These are phyloP conservation scores for Drosophila seclusa DNA, from an alignment of 2,888 invertebrate species.

Conservation along the genomic window DNA sequence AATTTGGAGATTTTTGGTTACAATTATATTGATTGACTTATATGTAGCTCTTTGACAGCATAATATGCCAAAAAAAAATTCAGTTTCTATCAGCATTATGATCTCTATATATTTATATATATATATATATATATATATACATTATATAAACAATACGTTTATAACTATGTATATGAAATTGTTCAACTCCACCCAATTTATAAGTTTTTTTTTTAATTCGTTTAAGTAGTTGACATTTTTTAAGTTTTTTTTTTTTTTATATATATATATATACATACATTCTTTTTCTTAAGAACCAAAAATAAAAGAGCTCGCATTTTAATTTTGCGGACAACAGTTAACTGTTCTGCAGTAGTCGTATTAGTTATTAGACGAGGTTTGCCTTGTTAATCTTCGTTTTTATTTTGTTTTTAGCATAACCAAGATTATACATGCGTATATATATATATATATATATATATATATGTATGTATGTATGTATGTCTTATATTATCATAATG, in stretches of 20 bases:
- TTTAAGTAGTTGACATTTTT: conserved; percentile 68
- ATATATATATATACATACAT: conserved; percentile 19
- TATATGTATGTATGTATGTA: conserved; percentile 8
- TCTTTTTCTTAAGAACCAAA: conserved; percentile 20
- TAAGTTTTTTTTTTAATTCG: conserved; percentile 73
- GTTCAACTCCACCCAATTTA: conserved; percentile 83
- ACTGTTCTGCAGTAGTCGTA: conserved; percentile 28
- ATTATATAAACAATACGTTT: conserved; percentile 26
- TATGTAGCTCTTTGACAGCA: conserved; percentile 9
- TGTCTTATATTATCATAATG: conserved; percentile 27
- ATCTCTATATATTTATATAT: conserved; percentile 33
- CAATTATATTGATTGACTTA: conserved; percentile 32
- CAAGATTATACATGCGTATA: conserved; percentile 11
- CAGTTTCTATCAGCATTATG: conserved; percentile 51
- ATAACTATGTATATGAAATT: conserved; percentile 44
- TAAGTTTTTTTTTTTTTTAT: conserved; percentile 57
- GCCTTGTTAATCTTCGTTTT: conserved; percentile 7
- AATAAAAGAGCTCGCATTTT: conserved; percentile 25
- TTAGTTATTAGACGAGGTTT: conserved; percentile 7
- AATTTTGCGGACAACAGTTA: conserved; percentile 30
- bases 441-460: conserved; percentile 3
- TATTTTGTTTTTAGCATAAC: conserved; percentile 35
- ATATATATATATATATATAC: conserved; percentile 21
- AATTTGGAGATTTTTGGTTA: conserved; percentile 6
- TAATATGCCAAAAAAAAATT: conserved; percentile 25